Conservation (phyloP, 1,140 invertebrate genomes). For the Mycetomoellerius zeteki region DNA sequence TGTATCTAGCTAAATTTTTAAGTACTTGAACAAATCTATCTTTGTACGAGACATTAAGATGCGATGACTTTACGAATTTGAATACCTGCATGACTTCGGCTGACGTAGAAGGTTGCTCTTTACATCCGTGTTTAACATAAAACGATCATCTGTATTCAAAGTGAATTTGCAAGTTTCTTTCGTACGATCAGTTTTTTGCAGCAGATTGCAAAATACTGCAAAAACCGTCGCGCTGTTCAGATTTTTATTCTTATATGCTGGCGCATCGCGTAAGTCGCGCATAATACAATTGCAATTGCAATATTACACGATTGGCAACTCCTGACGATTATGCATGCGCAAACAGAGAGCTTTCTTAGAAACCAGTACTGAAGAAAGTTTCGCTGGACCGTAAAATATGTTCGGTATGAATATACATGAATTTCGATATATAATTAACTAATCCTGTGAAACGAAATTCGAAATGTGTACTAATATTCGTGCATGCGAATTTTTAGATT, state of each 20-base stretch:
- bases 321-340: constrained; percentile 22
- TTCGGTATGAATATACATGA: background rate
- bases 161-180: constrained; percentile 69
- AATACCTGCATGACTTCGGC: background rate
- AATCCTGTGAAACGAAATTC: constrained; percentile 1
- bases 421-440: constrained; percentile 39
- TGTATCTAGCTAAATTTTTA: too few relatives aligned
- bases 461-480: background rate
- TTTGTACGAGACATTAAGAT: background rate
- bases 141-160: constrained; percentile 77
- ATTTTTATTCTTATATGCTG: background rate
- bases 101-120: background rate
- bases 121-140: constrained; percentile 75
- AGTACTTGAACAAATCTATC: background rate
- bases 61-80: background rate
- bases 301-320: constrained; percentile 11
- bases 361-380: constrained; percentile 28
- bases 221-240: background rate
- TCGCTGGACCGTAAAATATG: constrained; percentile 43
- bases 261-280: background rate
- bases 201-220: constrained; percentile 67
- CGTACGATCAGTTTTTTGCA: constrained; percentile 58
- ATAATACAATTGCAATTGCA: constrained; percentile 1
- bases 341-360: constrained; percentile 32
- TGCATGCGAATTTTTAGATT: background rate